Evolutionary conservation across 1,140 invertebrate genomes (phyloP).

Genomic region (Diploscapter pachys): DNA sequence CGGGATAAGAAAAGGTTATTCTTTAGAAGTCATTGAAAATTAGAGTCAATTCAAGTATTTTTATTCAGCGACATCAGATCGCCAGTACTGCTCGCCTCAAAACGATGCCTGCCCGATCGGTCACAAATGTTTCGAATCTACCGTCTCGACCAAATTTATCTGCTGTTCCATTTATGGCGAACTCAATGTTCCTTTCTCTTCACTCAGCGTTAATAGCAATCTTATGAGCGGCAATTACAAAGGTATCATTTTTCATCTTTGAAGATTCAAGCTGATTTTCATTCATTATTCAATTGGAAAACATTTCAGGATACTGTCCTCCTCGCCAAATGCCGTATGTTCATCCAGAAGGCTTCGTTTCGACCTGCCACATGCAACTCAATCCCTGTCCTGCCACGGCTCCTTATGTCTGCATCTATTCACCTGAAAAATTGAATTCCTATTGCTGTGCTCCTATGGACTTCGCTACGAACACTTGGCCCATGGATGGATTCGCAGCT

Average conservation of each 20-base stretch:
- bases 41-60: too few species aligned
- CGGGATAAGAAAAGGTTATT: too few species aligned
- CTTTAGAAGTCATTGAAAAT: too few species aligned
- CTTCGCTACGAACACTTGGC: conserved; percentile 4
- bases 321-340: conserved; percentile 52
- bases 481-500: conserved; percentile 9
- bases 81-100: conserved; percentile 30
- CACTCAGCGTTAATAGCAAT: too few species aligned
- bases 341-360: conserved; percentile 40
- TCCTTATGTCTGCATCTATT: conserved; percentile 57
- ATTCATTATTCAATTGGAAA: neutral
- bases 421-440: conserved; percentile 56
- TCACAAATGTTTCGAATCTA: conserved; percentile 33
- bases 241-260: neutral
- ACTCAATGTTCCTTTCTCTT: conserved; percentile 18
- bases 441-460: conserved; percentile 57
- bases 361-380: conserved; percentile 55
- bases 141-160: conserved; percentile 30
- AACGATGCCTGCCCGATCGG: conserved; percentile 30
- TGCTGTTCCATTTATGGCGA: conserved; percentile 35
- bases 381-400: conserved; percentile 52
- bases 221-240: neutral
- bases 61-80: neutral
- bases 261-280: neutral
- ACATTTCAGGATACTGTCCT: conserved; percentile 46